Evolutionary conservation across 2,113 vertebrate genomes (phyloP), one percentile per base, ranked within the genome.

Genomic region (Sander lucioperca): DNA sequence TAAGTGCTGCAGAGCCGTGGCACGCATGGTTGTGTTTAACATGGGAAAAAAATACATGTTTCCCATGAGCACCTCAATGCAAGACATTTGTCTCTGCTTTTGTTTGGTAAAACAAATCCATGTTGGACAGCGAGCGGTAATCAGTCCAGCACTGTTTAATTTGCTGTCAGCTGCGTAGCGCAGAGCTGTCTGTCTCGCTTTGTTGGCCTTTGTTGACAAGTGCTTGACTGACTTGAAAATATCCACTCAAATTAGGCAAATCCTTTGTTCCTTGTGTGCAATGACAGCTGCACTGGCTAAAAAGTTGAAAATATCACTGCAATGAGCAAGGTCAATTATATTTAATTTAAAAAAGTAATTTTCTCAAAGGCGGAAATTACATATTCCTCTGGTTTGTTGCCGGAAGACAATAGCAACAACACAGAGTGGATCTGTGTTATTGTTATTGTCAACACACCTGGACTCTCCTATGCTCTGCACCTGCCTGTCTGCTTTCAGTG

Each of bases 181-280:
- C 33, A 59, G 86, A 90, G 76, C 89, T 92, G 88, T 92, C 88
- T 51, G 91, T 92, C 92, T 93, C 74, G 87, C 92, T 90, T 91
- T 91, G 90, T 90, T 92, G 89, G 87, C 67, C 71, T 85, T 92
- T 93, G 92, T 95, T 95, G 92, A 94, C 92, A 93, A 93, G 94
- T 64, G 89, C 93, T 87, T 85, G 89, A 86, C 89, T 92, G 91
- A 90, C 88, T 92, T 74, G 82, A 91, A 91, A 90, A 92, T 75
- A 93, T 88, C 86, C 88, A 84, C 64, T 90, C 88, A 95, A 94
- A 94, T 95, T 91, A 95, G 83, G 74, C 92, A 93, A 94, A 94
- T 94, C 84, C 87, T 85, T 85, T 75, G 71, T 86, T 88, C 74
- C 88, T 51, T 36, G 4, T 58, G 62, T n/a, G 72, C 77, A 71